Evolutionary conservation across 2,888 invertebrate species (phyloP).

Genomic region (Melinopterus prodromus): DNA sequence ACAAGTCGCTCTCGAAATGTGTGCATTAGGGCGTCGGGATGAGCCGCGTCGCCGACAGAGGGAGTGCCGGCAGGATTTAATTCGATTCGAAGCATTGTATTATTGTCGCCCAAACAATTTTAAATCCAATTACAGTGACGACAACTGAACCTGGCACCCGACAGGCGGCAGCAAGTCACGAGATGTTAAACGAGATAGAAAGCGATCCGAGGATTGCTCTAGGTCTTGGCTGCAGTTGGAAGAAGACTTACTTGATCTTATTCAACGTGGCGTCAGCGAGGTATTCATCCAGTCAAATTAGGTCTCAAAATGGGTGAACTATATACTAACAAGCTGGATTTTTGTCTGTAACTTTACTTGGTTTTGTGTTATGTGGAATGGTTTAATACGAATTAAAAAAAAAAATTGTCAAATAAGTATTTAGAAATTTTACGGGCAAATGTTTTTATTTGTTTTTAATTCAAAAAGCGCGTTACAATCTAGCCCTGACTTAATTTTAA

Average conservation of each 20-base stretch:
- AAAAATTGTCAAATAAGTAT: too few relatives aligned
- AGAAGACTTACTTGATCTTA: background rate
- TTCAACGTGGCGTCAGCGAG: background rate
- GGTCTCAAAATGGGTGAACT: too few relatives aligned
- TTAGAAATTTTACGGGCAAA: too few relatives aligned
- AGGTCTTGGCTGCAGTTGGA: background rate
- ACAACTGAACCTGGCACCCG: background rate
- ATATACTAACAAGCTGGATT: too few relatives aligned
- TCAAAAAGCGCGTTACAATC: too few relatives aligned
- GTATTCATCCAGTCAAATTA: background rate
- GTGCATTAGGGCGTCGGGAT: background rate
- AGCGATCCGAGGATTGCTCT: background rate
- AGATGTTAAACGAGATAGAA: background rate
- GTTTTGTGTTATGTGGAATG: too few relatives aligned
- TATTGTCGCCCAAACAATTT: slow-evolving; percentile 4
- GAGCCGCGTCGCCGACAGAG: background rate
- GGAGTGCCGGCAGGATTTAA: background rate
- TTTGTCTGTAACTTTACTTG: too few relatives aligned
- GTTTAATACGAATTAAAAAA: too few relatives aligned
- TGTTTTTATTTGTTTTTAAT: too few relatives aligned
- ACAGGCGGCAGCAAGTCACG: background rate
- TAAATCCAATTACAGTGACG: background rate
- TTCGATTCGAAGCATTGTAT: background rate
- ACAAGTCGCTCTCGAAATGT: slow-evolving; percentile 4
- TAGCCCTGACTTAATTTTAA: too few relatives aligned